Evolutionary conservation across 1,140 invertebrate species (phyloP).

Genomic region (Tenebrio molitor): DNA sequence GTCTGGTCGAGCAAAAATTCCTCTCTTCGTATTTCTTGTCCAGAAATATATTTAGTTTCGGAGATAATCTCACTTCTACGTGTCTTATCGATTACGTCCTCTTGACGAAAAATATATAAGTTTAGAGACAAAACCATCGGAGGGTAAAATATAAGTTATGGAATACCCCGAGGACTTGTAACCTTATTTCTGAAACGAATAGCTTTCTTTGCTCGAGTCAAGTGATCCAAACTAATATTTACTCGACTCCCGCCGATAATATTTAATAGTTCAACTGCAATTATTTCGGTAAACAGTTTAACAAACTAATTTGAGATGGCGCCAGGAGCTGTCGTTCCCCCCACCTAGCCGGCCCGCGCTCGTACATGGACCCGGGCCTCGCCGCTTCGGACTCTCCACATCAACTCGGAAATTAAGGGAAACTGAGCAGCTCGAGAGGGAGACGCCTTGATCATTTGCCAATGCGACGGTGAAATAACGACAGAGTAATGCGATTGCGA

Average conservation of each 20-base stretch:
- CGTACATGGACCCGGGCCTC: not conserved
- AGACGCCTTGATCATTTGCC: not conserved
- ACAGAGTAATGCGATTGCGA: not conserved
- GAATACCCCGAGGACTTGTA: conserved; percentile 20
- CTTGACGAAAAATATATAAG: conserved; percentile 22
- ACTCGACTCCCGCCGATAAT: not conserved
- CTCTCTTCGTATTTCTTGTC: not conserved
- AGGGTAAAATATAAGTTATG: conserved; percentile 39
- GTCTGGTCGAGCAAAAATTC: not conserved
- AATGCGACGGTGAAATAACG: not conserved
- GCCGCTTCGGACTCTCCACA: not conserved
- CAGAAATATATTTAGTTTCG: conserved; percentile 11
- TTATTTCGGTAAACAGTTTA: conserved; percentile 25
- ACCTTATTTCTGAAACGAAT: conserved; percentile 33
- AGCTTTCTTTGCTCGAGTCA: conserved; percentile 36
- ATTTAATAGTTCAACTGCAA: conserved; percentile 20
- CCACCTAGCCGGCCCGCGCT: no score
- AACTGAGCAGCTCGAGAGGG: no score
- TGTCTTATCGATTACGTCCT: conserved; percentile 24
- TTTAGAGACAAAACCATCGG: conserved; percentile 23
- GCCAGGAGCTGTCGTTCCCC: not conserved
- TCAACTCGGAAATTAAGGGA: conserved; percentile 20
- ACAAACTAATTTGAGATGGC: conserved; percentile 6
- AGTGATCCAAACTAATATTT: conserved; percentile 39
- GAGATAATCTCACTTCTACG: conserved; percentile 23